Conservation (phyloP, 2,113 vertebrate genomes). For the Andinoacara biseriatus region DNA sequence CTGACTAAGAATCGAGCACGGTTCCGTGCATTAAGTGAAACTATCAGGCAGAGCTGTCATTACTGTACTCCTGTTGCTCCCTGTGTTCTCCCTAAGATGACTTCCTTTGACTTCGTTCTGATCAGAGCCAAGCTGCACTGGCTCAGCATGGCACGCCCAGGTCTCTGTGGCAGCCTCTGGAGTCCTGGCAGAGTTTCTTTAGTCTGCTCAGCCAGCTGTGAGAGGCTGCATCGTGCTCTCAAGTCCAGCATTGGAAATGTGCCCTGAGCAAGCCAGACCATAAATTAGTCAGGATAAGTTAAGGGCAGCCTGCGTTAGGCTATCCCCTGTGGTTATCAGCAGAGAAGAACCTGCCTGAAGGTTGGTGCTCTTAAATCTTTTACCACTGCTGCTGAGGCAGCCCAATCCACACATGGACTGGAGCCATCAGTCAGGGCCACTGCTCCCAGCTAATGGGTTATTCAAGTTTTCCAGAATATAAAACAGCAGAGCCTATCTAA, state of each 20-base stretch:
- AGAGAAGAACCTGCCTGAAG: slow-evolving; percentile 59
- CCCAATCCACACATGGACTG: slow-evolving; percentile 49
- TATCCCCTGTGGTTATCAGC: slow-evolving; percentile 57
- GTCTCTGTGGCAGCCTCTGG: slow-evolving; percentile 32
- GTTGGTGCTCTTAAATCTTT: slow-evolving; percentile 72
- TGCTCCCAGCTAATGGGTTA: slow-evolving; percentile 68
- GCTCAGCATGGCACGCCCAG: slow-evolving; percentile 34
- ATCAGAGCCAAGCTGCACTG: slow-evolving; percentile 41
- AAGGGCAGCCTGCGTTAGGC: slow-evolving; percentile 40
- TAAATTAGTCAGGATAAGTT: slow-evolving; percentile 71
- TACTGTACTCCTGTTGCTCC: background rate
- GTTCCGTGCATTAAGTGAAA: background rate
- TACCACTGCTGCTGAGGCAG: slow-evolving; percentile 69
- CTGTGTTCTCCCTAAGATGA: slow-evolving; percentile 11
- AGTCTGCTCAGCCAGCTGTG: slow-evolving; percentile 38
- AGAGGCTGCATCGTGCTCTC: slow-evolving; percentile 15
- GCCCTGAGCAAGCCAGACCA: slow-evolving; percentile 40
- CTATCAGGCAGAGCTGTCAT: background rate
- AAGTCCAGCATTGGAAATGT: slow-evolving; percentile 47
- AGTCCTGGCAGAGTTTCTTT: slow-evolving; percentile 16
- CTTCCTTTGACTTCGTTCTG: slow-evolving; percentile 33
- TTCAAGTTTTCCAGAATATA: slow-evolving; percentile 68
- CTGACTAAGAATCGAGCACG: background rate
- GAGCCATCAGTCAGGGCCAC: slow-evolving; percentile 70
- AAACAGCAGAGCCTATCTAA: slow-evolving; percentile 62